A percentile compares a stretch with the other conserved stretches of the same genome.
phyloP scores from a whole-genome alignment of 2,113 vertebrate species.

The Romanogobio albipinnatus region DNA sequence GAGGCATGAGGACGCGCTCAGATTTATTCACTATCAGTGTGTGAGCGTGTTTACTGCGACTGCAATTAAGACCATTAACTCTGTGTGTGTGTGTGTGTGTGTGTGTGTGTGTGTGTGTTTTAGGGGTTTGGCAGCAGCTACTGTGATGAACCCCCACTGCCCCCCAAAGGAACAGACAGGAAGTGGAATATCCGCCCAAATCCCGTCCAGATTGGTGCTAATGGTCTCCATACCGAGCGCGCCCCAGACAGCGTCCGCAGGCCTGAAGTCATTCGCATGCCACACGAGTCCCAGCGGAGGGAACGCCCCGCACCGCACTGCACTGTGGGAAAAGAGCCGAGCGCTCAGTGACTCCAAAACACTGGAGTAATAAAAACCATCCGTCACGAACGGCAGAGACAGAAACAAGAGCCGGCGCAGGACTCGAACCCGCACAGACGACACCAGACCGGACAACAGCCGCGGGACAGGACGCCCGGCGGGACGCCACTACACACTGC shows the following conservation, averaged over 20 bases:
- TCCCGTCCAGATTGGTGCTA: constrained; percentile 30
- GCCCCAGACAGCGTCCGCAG: constrained; percentile 15
- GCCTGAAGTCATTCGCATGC: constrained; percentile 54
- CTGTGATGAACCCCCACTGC: constrained; percentile 38
- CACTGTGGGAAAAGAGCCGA: neutral
- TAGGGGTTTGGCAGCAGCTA: constrained; percentile 43
- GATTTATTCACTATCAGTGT: neutral
- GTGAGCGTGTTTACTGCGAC: neutral
- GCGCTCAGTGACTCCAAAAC: neutral
- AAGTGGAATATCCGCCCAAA: constrained; percentile 43
- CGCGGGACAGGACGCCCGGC: neutral
- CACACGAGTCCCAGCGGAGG: constrained; percentile 64
- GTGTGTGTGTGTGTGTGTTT: neutral
- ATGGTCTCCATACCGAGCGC: constrained; percentile 2
- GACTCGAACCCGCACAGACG: neutral
- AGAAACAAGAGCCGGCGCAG: neutral
- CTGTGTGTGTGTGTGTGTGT: neutral
- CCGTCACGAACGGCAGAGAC: neutral
- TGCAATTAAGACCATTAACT: neutral
- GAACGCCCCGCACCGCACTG: constrained; percentile 45
- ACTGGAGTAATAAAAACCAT: neutral
- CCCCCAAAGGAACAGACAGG: constrained; percentile 36
- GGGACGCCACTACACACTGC: neutral
- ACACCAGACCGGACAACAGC: neutral
- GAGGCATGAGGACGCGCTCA: neutral